Evolutionary conservation across 1,140 invertebrate genomes (phyloP), one percentile per base, ranked within the genome.

Genomic region (Pseudachorutes palmiensis): DNA sequence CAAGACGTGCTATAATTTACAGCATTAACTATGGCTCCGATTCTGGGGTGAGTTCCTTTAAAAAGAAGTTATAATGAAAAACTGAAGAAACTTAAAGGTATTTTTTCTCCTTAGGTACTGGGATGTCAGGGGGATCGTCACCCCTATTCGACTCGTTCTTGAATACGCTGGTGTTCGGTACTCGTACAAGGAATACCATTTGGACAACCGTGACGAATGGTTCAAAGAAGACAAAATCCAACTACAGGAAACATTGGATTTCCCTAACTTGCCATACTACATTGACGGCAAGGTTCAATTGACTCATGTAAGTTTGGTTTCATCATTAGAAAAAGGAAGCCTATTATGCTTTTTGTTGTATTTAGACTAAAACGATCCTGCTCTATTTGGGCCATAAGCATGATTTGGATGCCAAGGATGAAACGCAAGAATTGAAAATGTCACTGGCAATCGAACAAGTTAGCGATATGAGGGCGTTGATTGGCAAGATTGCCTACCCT

Each of bases 191-290:
- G 58, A 32, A 14, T 60, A 60, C 30, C 9, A 14, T 9, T 12
- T 29, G 2, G 12, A 28, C 9, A 29, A 22, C 12, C 2, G 31
- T 24, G 14, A 22, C 14, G 9, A 60, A 22, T 60, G 58, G 58
- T 60, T 60, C 31, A 22, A 12, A 31, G 12, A 29, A 31, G 58
- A 60, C 58, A 60, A 60, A 24, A 22, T 60, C 30, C 3, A 60
- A 12, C 30, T 60, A 32, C 12, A 55, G 51, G 58, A 60, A 60
- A 24, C 24, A 12, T 12, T 60, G 3, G 24, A 60, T 12, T 60
- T 60, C 29, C 58, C 58, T 16, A 60, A 60, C 22, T 22, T 60
- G 12, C 58, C 58, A 14, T 60, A 60, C 30, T 60, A 30, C 29
- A 29, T 60, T 60, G 58, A 60, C 24, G 58, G 29, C 24, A 24